Conservation (phyloP, 2,113 vertebrate genomes). For the Alligator sinensis region DNA sequence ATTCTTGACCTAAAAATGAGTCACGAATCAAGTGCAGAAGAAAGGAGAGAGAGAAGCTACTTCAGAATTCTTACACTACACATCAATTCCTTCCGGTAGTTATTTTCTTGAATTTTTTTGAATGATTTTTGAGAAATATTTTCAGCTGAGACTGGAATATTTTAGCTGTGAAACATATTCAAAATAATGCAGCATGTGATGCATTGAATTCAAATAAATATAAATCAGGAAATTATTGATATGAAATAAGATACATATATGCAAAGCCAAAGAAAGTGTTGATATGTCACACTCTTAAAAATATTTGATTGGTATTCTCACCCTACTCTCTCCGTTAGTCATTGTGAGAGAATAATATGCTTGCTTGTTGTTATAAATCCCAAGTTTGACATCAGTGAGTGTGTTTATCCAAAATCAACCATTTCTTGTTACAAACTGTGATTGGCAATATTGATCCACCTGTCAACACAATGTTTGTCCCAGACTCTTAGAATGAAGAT, state of each 20-base stretch:
- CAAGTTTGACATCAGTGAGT: neutral
- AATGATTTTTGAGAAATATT: neutral
- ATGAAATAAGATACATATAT: neutral
- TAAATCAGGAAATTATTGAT: neutral
- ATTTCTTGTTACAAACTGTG: neutral
- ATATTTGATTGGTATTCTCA: slow-evolving; percentile 8
- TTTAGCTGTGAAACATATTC: neutral
- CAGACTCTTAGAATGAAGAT: slow-evolving; percentile 8
- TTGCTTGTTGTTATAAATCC: neutral
- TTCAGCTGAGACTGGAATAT: neutral
- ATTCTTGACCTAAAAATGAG: neutral
- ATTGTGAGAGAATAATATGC: slow-evolving; percentile 3
- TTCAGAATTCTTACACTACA: neutral
- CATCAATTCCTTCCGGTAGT: neutral
- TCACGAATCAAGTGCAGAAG: neutral
- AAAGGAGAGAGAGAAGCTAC: neutral
- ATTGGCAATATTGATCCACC: neutral
- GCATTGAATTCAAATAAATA: neutral
- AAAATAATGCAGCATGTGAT: neutral
- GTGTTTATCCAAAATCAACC: neutral
- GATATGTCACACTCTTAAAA: slow-evolving; percentile 38
- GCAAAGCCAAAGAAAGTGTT: neutral
- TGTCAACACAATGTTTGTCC: neutral
- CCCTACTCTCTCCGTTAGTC: neutral
- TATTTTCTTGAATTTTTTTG: neutral